A percentile compares a stretch with the other conserved stretches of the same genome.
These are phyloP conservation scores for Electrona antarctica DNA, from an alignment of 2,113 vertebrate genomes.

Conservation along the genomic window DNA sequence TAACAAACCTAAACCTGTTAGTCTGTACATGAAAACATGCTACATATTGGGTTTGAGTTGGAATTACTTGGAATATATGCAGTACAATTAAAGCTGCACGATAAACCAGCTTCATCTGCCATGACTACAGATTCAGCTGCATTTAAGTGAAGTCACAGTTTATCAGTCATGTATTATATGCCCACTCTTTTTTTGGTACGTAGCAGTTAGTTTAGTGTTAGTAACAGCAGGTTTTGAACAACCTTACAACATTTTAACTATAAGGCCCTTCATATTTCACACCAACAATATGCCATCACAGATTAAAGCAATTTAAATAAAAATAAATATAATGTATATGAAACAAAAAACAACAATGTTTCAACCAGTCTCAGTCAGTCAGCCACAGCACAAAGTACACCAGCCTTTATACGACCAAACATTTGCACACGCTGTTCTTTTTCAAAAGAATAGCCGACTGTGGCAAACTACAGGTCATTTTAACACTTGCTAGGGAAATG, in stretches of 20 bases:
- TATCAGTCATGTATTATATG: constrained; percentile 59
- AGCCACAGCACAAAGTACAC: constrained; percentile 29
- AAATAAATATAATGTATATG: constrained; percentile 59
- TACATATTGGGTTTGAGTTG: constrained; percentile 10
- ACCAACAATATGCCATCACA: constrained; percentile 20
- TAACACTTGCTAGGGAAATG: constrained; percentile 63
- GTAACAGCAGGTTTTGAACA: constrained; percentile 13
- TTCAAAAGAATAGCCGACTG: constrained; percentile 42
- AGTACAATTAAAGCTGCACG: constrained; percentile 28
- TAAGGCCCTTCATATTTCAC: constrained; percentile 6
- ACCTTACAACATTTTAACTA: background rate
- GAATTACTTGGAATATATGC: constrained; percentile 34
- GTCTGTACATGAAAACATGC: constrained; percentile 10
- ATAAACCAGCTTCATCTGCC: constrained; percentile 31
- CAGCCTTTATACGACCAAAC: constrained; percentile 15
- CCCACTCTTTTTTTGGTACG: constrained; percentile 42
- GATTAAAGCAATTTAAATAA: constrained; percentile 53
- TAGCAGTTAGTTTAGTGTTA: constrained; percentile 68
- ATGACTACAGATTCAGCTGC: constrained; percentile 48
- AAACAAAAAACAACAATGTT: constrained; percentile 12
- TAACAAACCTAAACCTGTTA: constrained; percentile 36
- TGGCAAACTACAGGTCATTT: constrained; percentile 57
- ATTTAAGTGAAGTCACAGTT: constrained; percentile 75
- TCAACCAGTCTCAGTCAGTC: background rate
- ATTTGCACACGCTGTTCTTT: constrained; percentile 13